Percentiles rank a stretch among this genome's conserved stretches.
Evolutionary conservation across 2,113 vertebrate genomes (phyloP).

Genomic region (Stomatorhinus ivindoensis): DNA sequence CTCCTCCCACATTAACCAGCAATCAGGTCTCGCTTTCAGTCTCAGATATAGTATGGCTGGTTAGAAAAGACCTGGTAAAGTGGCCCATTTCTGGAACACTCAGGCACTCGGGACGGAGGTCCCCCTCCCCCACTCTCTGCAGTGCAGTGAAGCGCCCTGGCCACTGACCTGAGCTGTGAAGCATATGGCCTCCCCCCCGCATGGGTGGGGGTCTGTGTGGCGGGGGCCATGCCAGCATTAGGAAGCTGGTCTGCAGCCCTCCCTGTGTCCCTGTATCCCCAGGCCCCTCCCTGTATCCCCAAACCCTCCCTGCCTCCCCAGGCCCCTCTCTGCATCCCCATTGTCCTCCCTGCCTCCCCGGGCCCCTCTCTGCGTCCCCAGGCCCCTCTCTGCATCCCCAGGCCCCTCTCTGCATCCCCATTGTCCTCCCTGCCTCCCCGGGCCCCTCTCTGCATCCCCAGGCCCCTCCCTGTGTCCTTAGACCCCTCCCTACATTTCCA

Average conservation of each 20-base stretch:
- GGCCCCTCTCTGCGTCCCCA: background rate
- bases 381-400: background rate
- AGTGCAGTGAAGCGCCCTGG: background rate
- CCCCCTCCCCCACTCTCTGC: background rate
- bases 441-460: background rate
- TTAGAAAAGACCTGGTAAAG: background rate
- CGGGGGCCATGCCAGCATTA: background rate
- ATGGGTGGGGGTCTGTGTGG: background rate
- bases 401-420: background rate
- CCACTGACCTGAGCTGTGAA: background rate
- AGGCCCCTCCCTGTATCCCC: too few species aligned
- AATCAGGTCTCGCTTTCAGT: background rate
- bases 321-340: background rate
- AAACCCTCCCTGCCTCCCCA: background rate
- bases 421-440: too few species aligned
- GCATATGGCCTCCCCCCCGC: background rate
- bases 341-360: background rate
- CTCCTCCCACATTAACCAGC: background rate
- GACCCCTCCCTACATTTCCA: too few species aligned
- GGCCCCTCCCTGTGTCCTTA: background rate
- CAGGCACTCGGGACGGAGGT: background rate
- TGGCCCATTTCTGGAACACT: background rate
- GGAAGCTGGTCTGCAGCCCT: background rate
- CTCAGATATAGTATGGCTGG: background rate
- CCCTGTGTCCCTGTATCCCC: background rate